Percentiles rank a stretch among this genome's conserved stretches.
These are phyloP conservation scores for Burhinus bistriatus DNA, from an alignment of 2,113 vertebrate species.

Conservation along the genomic window DNA sequence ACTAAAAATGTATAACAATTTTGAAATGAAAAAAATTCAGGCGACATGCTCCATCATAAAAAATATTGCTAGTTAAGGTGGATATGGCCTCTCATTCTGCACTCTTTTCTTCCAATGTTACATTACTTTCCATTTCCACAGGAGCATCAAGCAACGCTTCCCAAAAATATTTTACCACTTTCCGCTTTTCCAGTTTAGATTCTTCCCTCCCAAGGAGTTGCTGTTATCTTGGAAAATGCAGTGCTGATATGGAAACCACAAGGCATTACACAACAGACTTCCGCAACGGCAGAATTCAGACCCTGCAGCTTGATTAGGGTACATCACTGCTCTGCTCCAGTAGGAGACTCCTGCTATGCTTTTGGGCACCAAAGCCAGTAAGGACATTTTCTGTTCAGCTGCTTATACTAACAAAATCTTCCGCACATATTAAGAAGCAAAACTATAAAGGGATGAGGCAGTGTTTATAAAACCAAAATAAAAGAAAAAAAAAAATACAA, in stretches of 20 bases:
- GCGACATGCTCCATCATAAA: background rate
- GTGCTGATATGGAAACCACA: background rate
- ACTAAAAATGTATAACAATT: background rate
- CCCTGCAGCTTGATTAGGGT: background rate
- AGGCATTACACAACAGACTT: background rate
- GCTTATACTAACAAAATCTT: background rate
- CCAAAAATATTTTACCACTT: background rate
- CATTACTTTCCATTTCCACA: background rate
- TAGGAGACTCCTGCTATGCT: background rate
- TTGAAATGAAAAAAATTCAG: background rate
- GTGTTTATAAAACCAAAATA: background rate
- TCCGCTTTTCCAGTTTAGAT: background rate
- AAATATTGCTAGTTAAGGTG: background rate
- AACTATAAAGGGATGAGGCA: background rate
- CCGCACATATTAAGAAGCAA: background rate
- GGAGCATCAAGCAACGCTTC: background rate
- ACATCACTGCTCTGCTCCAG: background rate
- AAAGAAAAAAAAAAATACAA: fast-evolving
- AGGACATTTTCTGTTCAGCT: background rate
- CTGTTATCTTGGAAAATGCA: background rate
- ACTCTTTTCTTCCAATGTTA: background rate
- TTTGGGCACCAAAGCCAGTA: background rate
- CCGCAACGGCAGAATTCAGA: background rate
- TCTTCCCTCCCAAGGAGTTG: background rate
- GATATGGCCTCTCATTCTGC: background rate